Base-by-base conservation (phyloP, 2,113 vertebrate species). In the Lagopus muta region DNA sequence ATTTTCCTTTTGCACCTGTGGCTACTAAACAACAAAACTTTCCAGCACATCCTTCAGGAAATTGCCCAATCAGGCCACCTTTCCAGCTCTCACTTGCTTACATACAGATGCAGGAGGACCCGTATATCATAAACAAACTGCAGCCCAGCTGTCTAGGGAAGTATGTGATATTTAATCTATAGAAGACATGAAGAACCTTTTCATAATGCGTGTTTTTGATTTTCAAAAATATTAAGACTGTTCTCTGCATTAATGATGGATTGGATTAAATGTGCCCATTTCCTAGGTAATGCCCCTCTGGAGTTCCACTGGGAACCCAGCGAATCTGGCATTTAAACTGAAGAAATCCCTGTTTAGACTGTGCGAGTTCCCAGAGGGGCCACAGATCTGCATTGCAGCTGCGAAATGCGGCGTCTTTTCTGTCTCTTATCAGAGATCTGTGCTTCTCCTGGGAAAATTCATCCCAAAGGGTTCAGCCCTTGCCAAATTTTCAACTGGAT, bases 391-490 rank as follows among this genome's bases (percentile, higher is more conserved):
- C 95, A 88, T 28, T 92, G 91, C 91, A 93, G 89, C 91, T 94
- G 92, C 82, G 78, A 92, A 92, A 87, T 64, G 88, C 17, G 1
- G 75, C 65, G 70, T 91, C 85, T 88, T 36, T 50, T 74, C 69
- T 83, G 67, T 69, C 80, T 75, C 82, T 96, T 92, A 74, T 94
- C 91, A 71, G 60, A 91, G 43, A 89, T 88, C 87, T 86, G 2
- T 52, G 42, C 79, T 94, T 92, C 96, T 93, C 93, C 76, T 92
- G 89, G 94, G 95, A 91, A 91, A 94, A 74, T 52, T 88, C 71
- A 86, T 85, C 96, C 91, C 91, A 90, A 88, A 93, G 85, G 94
- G 95, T 90, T 90, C 87, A 93, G 79, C 64, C 65, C 34, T 91
- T 94, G 89, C 87, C 89, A 84, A 92, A 92, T 85, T 95, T 94